phyloP scores from a whole-genome alignment of 2,888 invertebrate species.

The Aquatica leii region DNA sequence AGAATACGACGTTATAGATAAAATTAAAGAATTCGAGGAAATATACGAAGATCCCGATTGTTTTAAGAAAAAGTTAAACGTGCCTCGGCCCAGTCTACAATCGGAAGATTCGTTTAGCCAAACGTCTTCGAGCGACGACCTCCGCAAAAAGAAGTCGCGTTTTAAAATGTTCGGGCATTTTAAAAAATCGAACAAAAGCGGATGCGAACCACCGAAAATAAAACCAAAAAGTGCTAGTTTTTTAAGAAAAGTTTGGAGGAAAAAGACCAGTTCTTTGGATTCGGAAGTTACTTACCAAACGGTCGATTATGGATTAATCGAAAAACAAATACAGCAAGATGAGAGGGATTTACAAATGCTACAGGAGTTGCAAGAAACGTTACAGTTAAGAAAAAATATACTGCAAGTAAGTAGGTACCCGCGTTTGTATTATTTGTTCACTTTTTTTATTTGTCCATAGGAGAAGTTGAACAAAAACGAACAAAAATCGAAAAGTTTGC shows the following conservation, averaged over 20 bases:
- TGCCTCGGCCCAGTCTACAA: constrained; percentile 28
- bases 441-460: constrained; percentile 14
- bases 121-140: constrained; percentile 15
- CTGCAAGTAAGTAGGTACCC: constrained; percentile 43
- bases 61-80: constrained; percentile 14
- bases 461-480: constrained; percentile 21
- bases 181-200: constrained; percentile 22
- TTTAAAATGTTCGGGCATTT: constrained; percentile 16
- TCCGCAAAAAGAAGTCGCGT: constrained; percentile 14
- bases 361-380: constrained; percentile 50
- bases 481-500: neutral
- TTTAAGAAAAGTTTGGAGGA: constrained; percentile 47
- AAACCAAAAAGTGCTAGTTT: constrained; percentile 46
- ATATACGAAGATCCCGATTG: constrained; percentile 31
- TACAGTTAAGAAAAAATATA: constrained; percentile 47
- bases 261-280: constrained; percentile 37
- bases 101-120: constrained; percentile 26
- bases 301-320: constrained; percentile 38
- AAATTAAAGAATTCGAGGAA: constrained; percentile 20
- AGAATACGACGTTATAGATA: constrained; percentile 17
- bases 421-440: neutral
- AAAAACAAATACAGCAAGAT: constrained; percentile 27
- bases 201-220: constrained; percentile 17
- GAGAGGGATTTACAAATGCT: constrained; percentile 47
- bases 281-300: constrained; percentile 46